Conservation (phyloP, 2,797 vertebrate species). For the Chloroceryle inda region DNA sequence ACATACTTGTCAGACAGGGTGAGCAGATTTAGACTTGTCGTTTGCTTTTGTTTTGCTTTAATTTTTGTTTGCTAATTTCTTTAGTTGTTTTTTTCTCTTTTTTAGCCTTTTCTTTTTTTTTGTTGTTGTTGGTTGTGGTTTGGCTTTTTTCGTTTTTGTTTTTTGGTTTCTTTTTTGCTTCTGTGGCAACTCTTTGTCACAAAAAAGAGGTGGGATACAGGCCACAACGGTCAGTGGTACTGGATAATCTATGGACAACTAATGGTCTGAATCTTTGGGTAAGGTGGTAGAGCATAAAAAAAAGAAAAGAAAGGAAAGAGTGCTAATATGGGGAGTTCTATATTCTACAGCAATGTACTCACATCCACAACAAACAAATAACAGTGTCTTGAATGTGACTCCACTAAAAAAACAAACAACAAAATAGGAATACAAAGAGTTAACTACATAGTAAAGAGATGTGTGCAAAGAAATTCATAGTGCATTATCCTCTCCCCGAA, state of each 20-base stretch:
- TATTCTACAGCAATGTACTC: conserved; percentile 95
- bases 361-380: conserved; percentile 97
- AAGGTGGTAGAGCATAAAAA: conserved; percentile 96
- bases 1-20: conserved; percentile 99
- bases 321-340: conserved; percentile 92
- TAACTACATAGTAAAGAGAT: conserved; percentile 89
- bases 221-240: conserved; percentile 81
- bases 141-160: conserved; percentile 60
- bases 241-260: conserved; percentile 81
- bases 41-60: conserved; percentile 81
- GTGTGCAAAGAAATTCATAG: conserved; percentile 87
- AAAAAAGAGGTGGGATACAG: conserved; percentile 83
- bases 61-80: conserved; percentile 77
- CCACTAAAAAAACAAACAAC: conserved; percentile 94
- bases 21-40: conserved; percentile 95
- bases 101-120: conserved; percentile 77
- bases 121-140: no score
- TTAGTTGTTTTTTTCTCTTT: conserved; percentile 78
- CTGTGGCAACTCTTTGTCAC: conserved; percentile 82
- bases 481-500: conserved; percentile 80
- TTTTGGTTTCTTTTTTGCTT: conserved; percentile 72
- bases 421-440: conserved; percentile 94
- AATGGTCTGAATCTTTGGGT: conserved; percentile 86
- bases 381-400: conserved; percentile 97
- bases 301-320: conserved; percentile 95